phyloP scores from a whole-genome alignment of 2,797 vertebrate species.

The Poeciliopsis infans region DNA sequence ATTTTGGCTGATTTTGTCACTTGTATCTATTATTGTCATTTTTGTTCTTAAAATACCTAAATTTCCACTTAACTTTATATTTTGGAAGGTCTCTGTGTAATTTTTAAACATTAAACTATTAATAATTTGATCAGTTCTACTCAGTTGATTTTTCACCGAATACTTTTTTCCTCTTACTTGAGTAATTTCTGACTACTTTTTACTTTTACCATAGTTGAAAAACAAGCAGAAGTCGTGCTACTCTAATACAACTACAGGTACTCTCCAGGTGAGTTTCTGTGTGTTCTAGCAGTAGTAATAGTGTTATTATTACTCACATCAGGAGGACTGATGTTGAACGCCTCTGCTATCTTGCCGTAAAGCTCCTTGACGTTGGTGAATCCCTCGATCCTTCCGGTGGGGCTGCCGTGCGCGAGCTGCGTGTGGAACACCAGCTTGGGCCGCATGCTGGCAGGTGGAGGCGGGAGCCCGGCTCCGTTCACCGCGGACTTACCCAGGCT shows the following conservation, averaged over 20 bases:
- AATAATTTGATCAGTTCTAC: too few species aligned
- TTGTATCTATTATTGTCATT: not conserved
- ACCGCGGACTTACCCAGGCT: conserved; percentile 66
- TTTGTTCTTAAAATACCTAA: not conserved
- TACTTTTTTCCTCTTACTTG: not conserved
- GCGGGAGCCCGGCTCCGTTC: conserved; percentile 76
- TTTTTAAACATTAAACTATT: too few species aligned
- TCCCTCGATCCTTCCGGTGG: conserved; percentile 91
- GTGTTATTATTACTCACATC: conserved; percentile 75
- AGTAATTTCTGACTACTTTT: not conserved
- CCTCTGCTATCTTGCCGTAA: conserved; percentile 85
- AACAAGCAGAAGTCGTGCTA: not conserved
- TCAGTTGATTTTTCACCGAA: not conserved
- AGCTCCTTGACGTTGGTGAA: conserved; percentile 91
- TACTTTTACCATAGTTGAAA: not conserved
- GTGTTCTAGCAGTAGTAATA: too few species aligned
- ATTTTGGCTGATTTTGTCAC: not conserved
- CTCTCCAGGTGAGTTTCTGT: conserved; percentile 31
- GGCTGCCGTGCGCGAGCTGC: conserved; percentile 96
- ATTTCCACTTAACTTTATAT: not conserved
- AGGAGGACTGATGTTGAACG: conserved; percentile 82
- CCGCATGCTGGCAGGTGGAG: conserved; percentile 74
- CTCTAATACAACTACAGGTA: too few species aligned
- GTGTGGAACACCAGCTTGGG: conserved; percentile 90
- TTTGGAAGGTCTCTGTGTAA: not conserved